phyloP scores from a whole-genome alignment of 2,797 vertebrate genomes.

The Ptychadena robeensis region DNA sequence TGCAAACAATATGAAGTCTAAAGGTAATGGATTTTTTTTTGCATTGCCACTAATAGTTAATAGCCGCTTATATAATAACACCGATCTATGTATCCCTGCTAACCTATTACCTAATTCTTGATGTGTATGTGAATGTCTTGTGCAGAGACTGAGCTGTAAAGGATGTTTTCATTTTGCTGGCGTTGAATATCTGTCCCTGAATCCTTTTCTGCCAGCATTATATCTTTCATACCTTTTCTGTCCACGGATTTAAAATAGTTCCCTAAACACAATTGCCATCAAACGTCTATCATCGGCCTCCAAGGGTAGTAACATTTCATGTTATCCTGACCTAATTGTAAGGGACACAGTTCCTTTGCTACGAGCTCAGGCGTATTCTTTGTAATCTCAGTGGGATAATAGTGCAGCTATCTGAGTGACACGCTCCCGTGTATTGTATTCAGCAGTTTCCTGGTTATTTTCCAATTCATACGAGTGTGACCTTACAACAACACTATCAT shows the following conservation, averaged over 20 bases:
- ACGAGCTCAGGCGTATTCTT: slow-evolving; percentile 24
- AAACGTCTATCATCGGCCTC: slow-evolving; percentile 46
- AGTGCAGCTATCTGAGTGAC: slow-evolving; percentile 52
- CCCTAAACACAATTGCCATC: slow-evolving; percentile 23
- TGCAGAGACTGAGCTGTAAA: neutral
- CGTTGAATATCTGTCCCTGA: slow-evolving; percentile 23
- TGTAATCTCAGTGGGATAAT: slow-evolving; percentile 57
- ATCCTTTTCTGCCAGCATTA: slow-evolving; percentile 16
- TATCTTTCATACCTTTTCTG: neutral
- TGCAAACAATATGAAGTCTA: slow-evolving; percentile 36
- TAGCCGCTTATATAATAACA: neutral
- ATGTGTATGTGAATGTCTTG: neutral
- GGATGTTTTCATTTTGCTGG: neutral
- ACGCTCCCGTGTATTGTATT: slow-evolving; percentile 38
- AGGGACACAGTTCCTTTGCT: slow-evolving; percentile 41
- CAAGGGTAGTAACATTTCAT: slow-evolving; percentile 39
- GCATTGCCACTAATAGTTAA: neutral
- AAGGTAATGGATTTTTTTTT: slow-evolving; percentile 27
- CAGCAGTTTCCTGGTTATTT: slow-evolving; percentile 49
- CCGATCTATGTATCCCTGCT: neutral
- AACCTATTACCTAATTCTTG: neutral
- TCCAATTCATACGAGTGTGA: slow-evolving; percentile 54
- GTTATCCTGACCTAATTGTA: slow-evolving; percentile 53
- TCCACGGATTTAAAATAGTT: slow-evolving; percentile 36
- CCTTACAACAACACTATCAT: slow-evolving; percentile 50